phyloP scores from a whole-genome alignment of 2,113 vertebrate genomes.

The Microtus montanus region DNA sequence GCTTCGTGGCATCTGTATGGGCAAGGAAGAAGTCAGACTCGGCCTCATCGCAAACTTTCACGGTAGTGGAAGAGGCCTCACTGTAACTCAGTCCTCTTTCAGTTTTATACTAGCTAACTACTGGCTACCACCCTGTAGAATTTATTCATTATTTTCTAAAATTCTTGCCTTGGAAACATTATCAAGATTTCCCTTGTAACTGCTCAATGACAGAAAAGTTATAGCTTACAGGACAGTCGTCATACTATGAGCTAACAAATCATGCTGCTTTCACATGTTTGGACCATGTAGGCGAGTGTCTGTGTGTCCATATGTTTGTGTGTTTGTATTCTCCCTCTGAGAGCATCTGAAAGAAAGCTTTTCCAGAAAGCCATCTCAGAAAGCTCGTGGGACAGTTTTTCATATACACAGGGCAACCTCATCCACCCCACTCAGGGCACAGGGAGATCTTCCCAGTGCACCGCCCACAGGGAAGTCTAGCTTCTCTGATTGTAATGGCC shows the following conservation, averaged over 20 bases:
- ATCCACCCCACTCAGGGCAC: not conserved
- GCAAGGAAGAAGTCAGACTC: constrained; percentile 22
- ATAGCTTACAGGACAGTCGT: not conserved
- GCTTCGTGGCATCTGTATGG: constrained; percentile 65
- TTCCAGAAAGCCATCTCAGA: not conserved
- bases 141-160: not conserved
- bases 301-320: not conserved
- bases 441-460: not conserved
- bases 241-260: not conserved
- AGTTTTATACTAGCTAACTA: not conserved
- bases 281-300: not conserved
- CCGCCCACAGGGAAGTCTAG: not conserved
- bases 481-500: not conserved
- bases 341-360: not conserved
- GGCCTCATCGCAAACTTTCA: not conserved
- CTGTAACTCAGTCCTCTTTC: not conserved
- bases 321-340: not conserved
- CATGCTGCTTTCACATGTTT: not conserved
- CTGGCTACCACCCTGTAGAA: too few relatives aligned
- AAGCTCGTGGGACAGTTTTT: not conserved
- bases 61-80: not conserved
- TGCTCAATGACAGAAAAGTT: not conserved
- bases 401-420: not conserved
- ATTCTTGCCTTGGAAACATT: not conserved
- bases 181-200: not conserved